Evolutionary conservation across 2,797 vertebrate species (phyloP).

Genomic region (Chaunax sp.): DNA sequence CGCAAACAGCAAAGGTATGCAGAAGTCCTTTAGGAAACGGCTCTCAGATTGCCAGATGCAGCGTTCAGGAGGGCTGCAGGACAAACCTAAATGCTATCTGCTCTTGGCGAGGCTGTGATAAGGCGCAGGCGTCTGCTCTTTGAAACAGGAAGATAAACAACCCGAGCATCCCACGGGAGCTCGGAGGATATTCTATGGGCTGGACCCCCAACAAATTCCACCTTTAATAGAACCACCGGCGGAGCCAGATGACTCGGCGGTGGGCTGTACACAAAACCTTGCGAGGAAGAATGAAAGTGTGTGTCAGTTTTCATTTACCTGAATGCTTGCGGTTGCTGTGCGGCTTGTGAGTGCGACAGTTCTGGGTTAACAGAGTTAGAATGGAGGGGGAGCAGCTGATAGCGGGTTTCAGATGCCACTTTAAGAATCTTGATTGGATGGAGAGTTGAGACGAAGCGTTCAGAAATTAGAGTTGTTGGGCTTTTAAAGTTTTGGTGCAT

Average conservation of each 20-base stretch:
- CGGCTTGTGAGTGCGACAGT: conserved; percentile 52
- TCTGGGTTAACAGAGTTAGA: conserved; percentile 48
- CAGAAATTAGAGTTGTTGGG: conserved; percentile 15
- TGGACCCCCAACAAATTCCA: conserved; percentile 66
- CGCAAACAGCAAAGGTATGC: conserved; percentile 58
- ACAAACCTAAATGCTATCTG: conserved; percentile 76
- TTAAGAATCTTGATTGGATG: conserved; percentile 46
- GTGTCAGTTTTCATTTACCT: conserved; percentile 79
- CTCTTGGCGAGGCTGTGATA: conserved; percentile 71
- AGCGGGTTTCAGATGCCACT: conserved; percentile 52
- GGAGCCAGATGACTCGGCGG: conserved; percentile 63
- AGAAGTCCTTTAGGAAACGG: conserved; percentile 66
- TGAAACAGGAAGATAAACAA: conserved; percentile 78
- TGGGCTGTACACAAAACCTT: conserved; percentile 60
- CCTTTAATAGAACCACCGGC: conserved; percentile 71
- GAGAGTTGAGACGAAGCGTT: conserved; percentile 14
- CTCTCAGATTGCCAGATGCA: conserved; percentile 72
- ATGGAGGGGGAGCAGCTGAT: conserved; percentile 38
- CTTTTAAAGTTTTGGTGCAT: background rate
- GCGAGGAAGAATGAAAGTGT: conserved; percentile 72
- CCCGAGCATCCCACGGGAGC: conserved; percentile 64
- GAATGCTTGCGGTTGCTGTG: conserved; percentile 57
- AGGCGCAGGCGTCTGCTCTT: conserved; percentile 75
- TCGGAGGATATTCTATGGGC: conserved; percentile 65
- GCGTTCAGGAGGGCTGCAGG: conserved; percentile 54